phyloP scores from a whole-genome alignment of 2,797 vertebrate species.

The Ceryle rudis region DNA sequence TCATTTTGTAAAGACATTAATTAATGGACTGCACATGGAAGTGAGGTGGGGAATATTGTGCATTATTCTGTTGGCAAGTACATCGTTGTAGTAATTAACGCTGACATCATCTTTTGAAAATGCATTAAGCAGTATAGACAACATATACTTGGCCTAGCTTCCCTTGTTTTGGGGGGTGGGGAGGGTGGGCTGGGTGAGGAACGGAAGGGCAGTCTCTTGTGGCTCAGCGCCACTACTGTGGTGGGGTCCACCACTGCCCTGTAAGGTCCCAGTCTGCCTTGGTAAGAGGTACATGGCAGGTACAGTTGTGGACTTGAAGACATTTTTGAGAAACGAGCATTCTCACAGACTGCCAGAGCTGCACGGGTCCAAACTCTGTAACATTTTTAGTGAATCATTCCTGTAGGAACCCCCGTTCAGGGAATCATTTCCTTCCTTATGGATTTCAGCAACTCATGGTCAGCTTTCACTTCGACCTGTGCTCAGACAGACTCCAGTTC shows the following conservation, averaged over 20 bases:
- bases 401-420: not conserved
- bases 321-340: not conserved
- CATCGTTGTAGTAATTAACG: constrained; percentile 59
- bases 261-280: not conserved
- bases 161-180: not conserved
- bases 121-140: constrained; percentile 70
- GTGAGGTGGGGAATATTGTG: not conserved
- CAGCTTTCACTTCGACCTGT: not conserved
- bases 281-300: not conserved
- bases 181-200: too few species aligned
- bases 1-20: constrained; percentile 52
- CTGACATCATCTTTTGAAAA: constrained; percentile 55
- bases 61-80: constrained; percentile 55
- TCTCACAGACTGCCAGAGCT: not conserved
- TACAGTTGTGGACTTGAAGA: not conserved
- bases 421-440: not conserved
- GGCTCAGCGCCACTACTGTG: constrained; percentile 1
- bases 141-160: constrained; percentile 51
- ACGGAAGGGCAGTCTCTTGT: not conserved
- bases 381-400: not conserved
- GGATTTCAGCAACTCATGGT: not conserved
- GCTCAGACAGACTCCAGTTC: not conserved
- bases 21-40: constrained; percentile 1
- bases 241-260: not conserved
- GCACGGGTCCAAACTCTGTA: not conserved